Evolutionary conservation across 2,888 invertebrate genomes (phyloP), one percentile per base, ranked within the genome.

Genomic region (Drosophila peninsularis): DNA sequence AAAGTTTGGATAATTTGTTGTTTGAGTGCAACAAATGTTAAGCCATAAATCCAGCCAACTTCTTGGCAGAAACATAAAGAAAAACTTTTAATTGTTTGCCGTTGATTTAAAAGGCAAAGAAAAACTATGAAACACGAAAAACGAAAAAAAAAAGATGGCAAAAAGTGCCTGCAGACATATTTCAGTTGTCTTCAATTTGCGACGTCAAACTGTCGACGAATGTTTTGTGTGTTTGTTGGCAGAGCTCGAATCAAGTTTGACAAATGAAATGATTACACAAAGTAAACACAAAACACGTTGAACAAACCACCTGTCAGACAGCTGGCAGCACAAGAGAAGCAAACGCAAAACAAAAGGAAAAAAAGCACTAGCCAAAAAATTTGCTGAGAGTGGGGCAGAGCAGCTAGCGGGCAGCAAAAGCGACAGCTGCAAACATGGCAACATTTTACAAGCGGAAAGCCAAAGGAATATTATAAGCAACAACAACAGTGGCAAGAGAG

Each of bases 211-310:
- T 83, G 89, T 86, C 78, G 62, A 21, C 82, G 72, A 47, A 30
- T 32, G 50, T 36, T 52, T 63, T 65, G 62, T 69, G 66, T 67
- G 70, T 41, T 58, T 36, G 49, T 42, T 61, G 5, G 54, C 19
- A 3, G 72, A n/a, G 37, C 37, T 71, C 71, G 75, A 82, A 88
- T 86, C 87, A 80, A 88, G 72, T 80, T 78, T 86, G 89, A 82
- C 83, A 88, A 83, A 88, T 88, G 78, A 86, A 86, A 83, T 83
- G 83, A 83, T 88, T 86, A 78, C 87, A 86, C 83, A 83, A 88
- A 83, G 87, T 75, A 86, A 88, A 77, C 80, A 83, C 71, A 67
- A 57, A 81, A 78, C 85, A 78, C 72, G 72, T 53, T 71, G 65
- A 71, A 62, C 69, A 81, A 85, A 86, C 85, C 85, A 86, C 85